Evolutionary conservation across 1,140 invertebrate species (phyloP).

Genomic region (Zaprionus davidi): DNA sequence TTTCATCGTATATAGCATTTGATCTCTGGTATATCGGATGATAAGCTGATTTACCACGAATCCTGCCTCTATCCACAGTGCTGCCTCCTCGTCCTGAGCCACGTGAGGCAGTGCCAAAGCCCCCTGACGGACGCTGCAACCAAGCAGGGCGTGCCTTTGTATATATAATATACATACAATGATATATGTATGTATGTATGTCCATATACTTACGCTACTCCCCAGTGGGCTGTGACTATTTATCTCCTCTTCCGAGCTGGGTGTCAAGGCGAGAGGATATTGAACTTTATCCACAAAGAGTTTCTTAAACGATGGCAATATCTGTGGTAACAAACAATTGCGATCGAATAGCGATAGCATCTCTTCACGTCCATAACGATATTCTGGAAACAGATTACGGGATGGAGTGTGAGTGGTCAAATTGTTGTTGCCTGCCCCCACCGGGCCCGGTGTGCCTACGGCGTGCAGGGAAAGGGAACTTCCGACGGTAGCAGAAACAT

Average conservation of each 20-base stretch:
- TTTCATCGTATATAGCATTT: conserved; percentile 71
- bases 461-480: conserved; percentile 53
- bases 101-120: conserved; percentile 63
- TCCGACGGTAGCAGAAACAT: conserved; percentile 23
- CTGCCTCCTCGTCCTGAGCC: conserved; percentile 86
- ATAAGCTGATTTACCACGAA: conserved; percentile 85
- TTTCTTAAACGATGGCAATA: conserved; percentile 87
- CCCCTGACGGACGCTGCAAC: conserved; percentile 86
- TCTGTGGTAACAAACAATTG: conserved; percentile 87
- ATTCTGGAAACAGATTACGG: conserved; percentile 79
- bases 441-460: not conserved
- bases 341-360: conserved; percentile 93
- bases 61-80: conserved; percentile 86
- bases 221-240: conserved; percentile 42
- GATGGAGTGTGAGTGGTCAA: conserved; percentile 24
- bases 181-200: not conserved
- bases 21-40: conserved; percentile 81
- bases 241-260: conserved; percentile 91
- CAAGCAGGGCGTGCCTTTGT: conserved; percentile 84
- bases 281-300: conserved; percentile 91
- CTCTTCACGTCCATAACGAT: conserved; percentile 92
- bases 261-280: conserved; percentile 90
- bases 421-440: not conserved
- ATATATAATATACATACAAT: not conserved
- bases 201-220: conserved; percentile 47